phyloP scores from a whole-genome alignment of 1,140 invertebrate genomes.

The Monochamus saltuarius region DNA sequence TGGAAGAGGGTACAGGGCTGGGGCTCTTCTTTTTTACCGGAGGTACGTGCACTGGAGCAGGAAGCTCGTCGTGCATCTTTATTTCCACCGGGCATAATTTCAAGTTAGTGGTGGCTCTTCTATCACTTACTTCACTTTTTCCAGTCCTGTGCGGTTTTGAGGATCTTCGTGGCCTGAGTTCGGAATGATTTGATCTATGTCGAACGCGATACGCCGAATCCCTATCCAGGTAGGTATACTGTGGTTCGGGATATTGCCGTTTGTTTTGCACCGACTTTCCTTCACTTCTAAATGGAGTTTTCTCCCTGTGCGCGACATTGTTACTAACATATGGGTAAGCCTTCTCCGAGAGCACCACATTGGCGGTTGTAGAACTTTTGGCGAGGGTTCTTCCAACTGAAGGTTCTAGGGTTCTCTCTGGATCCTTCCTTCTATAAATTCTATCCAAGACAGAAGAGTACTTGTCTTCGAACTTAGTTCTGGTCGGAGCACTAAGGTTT shows the following conservation, averaged over 20 bases:
- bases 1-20: background rate
- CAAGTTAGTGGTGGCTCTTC: constrained; percentile 42
- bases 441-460: constrained; percentile 71
- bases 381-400: constrained; percentile 46
- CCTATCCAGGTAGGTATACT: constrained; percentile 43
- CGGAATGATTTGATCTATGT: constrained; percentile 48
- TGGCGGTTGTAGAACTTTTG: constrained; percentile 63
- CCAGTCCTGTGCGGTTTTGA: constrained; percentile 54
- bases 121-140: constrained; percentile 53
- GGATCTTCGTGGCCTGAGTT: constrained; percentile 49
- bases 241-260: constrained; percentile 41
- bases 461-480: constrained; percentile 72
- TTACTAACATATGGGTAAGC: constrained; percentile 61
- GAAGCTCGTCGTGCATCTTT: constrained; percentile 27
- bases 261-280: constrained; percentile 27
- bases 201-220: constrained; percentile 43
- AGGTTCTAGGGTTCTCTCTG: constrained; percentile 68
- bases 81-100: constrained; percentile 57
- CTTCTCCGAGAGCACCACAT: constrained; percentile 64
- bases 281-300: constrained; percentile 59
- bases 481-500: constrained; percentile 52
- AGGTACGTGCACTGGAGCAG: constrained; percentile 1
- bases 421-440: constrained; percentile 62
- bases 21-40: constrained; percentile 1
- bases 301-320: constrained; percentile 52